These are phyloP conservation scores for Tiphia femorata DNA, from an alignment of 2,888 invertebrate genomes.

Conservation along the genomic window DNA sequence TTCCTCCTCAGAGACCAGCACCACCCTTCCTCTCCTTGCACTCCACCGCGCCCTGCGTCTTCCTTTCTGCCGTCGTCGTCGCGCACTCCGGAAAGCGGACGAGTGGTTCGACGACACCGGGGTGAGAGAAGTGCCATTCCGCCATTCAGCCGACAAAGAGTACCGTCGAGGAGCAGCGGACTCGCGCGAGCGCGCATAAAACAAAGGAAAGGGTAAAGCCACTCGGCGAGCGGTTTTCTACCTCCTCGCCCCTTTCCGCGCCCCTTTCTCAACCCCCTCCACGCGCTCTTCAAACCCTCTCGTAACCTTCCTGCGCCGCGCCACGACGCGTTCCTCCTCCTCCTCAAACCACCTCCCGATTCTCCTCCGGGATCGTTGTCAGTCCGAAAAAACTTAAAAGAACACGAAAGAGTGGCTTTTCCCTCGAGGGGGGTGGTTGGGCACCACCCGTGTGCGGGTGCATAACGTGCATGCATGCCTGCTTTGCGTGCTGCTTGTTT, in stretches of 20 bases:
- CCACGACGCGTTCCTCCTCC: too few species aligned
- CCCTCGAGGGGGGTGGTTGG: too few species aligned
- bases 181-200: conserved; percentile 22
- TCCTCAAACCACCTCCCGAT: too few species aligned
- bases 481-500: not conserved
- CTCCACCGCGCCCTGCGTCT: not conserved
- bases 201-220: conserved; percentile 39
- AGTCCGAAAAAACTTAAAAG: conserved; percentile 26
- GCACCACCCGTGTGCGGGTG: too few species aligned
- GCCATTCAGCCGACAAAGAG: conserved; percentile 42
- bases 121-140: conserved; percentile 44
- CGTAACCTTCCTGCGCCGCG: conserved; percentile 1
- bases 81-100: conserved; percentile 49
- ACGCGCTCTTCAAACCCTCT: conserved; percentile 5
- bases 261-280: not conserved
- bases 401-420: conserved; percentile 20
- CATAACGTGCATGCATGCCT: conserved; percentile 16
- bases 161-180: conserved; percentile 35
- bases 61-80: conserved; percentile 36
- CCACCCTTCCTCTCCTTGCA: not conserved
- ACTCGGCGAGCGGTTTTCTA: not conserved
- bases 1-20: not conserved
- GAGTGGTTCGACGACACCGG: conserved; percentile 37
- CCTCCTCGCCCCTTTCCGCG: not conserved
- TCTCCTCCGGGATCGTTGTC: too few species aligned